Evolutionary conservation across 2,113 vertebrate genomes (phyloP), one percentile per base, ranked within the genome.

Genomic region (Nycticebus coucang): DNA sequence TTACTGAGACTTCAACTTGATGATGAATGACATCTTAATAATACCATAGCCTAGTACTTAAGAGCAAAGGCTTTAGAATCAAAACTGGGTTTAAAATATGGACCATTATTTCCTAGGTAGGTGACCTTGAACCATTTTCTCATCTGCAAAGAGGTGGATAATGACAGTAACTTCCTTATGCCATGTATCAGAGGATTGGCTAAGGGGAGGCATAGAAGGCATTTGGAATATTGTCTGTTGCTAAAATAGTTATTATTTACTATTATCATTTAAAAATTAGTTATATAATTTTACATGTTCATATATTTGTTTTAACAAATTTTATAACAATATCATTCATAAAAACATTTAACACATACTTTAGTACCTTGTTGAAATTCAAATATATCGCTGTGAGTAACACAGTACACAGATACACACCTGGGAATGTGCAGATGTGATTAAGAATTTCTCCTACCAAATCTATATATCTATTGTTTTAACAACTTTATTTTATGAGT

Each of bases 11-110:
- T 81, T 10, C 37, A 87, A 79, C 5, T 69, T 84, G 59, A 64
- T 26, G 37, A 83, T 68, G 87, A 91, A 68, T 45, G 26, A 2
- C 28, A 87, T 87, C 62, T 95, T 64, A 95, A 71, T 30, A 86
- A 71, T n/a, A 82, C 33, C 15, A 94, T 6, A 53, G 57, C 30
- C 5, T 74, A 62, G 12, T 12, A 79, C 53, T 83, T 35, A 53
- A 33, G 9, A 79, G 17, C 24, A 83, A 92, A 92, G 22, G 2
- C 26, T 10, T 45, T 71, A 18, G n/a, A 30, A 91, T 80, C 9
- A 69, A 94, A 80, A 66, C 13, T 28, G 1, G 37, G 45, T 53
- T 93, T 80, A 89, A 87, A 92, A 85, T 80, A 50, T 77, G 81
- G 33, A 89, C 53, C 72, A 45, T 1, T 78, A 37, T 77, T 62